Percentiles rank a stretch among this genome's conserved stretches.
phyloP scores from a whole-genome alignment of 2,797 vertebrate genomes.

The Fundulus diaphanus region DNA sequence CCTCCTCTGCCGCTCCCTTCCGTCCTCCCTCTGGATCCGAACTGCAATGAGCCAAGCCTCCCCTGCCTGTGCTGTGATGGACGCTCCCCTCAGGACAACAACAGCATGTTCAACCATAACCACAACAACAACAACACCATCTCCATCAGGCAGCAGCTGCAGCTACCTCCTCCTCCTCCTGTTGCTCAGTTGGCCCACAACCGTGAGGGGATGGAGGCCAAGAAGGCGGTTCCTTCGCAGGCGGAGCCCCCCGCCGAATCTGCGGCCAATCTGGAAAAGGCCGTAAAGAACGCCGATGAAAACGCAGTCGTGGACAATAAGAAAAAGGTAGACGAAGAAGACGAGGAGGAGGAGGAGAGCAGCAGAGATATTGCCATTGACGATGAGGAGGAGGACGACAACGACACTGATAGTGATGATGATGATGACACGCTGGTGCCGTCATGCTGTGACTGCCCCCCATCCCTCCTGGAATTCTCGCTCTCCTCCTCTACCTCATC shows the following conservation, averaged over 20 bases:
- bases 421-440: constrained; percentile 85
- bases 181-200: constrained; percentile 60
- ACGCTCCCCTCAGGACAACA: constrained; percentile 83
- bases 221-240: constrained; percentile 50
- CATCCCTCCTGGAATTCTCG: constrained; percentile 83
- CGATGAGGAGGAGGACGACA: constrained; percentile 60
- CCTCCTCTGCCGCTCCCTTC: constrained; percentile 57
- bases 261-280: constrained; percentile 46
- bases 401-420: constrained; percentile 66
- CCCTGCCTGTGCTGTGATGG: constrained; percentile 90
- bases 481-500: constrained; percentile 86
- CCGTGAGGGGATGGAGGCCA: constrained; percentile 59
- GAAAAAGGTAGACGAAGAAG: constrained; percentile 68
- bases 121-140: constrained; percentile 85
- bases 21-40: constrained; percentile 82
- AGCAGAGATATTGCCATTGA: constrained; percentile 73
- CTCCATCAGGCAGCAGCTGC: constrained; percentile 79
- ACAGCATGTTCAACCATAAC: constrained; percentile 84
- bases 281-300: constrained; percentile 54
- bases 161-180: constrained; percentile 75
- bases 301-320: constrained; percentile 60
- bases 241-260: constrained; percentile 36
- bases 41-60: constrained; percentile 92
- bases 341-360: constrained; percentile 73
- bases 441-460: constrained; percentile 81